Percentiles rank a stretch among this genome's conserved stretches.
Conservation (phyloP, 2,113 vertebrate genomes). For the Oryzias celebensis region DNA sequence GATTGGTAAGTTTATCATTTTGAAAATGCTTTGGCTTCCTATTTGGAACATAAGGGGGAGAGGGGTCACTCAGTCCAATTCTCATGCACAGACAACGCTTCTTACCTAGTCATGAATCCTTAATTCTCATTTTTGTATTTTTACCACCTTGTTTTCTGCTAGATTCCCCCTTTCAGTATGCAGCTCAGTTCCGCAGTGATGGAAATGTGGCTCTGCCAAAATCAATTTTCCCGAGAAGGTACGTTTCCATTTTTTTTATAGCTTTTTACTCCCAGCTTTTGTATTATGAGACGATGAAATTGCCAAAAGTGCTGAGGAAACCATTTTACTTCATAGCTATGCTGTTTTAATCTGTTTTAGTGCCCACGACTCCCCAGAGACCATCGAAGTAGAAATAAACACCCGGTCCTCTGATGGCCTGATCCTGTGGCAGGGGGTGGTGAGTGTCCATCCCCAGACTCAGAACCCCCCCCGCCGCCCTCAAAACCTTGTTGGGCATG, state of each 20-base stretch:
- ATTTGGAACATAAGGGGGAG: background rate
- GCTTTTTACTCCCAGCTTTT: background rate
- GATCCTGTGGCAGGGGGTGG: constrained; percentile 93
- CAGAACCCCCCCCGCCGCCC: too few species aligned
- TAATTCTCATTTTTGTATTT: background rate
- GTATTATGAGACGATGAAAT: background rate
- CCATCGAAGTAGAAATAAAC: constrained; percentile 88
- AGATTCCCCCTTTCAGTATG: constrained; percentile 89
- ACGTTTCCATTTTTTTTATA: constrained; percentile 19
- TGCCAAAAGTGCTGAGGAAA: too few species aligned
- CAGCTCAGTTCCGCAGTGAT: constrained; percentile 80
- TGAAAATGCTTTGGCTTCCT: too few species aligned
- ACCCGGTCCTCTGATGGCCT: constrained; percentile 81
- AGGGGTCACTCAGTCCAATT: background rate
- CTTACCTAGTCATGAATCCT: constrained; percentile 34
- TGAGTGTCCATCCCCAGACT: constrained; percentile 66
- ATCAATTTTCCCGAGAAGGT: constrained; percentile 86
- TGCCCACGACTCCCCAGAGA: constrained; percentile 81
- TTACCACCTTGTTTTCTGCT: constrained; percentile 4
- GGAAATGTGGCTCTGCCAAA: constrained; percentile 86
- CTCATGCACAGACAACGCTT: constrained; percentile 6
- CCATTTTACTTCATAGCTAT: background rate
- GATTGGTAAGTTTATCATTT: too few species aligned
- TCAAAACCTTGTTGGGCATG: constrained; percentile 45
- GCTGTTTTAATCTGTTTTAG: constrained; percentile 57